Evolutionary conservation across 92 coral and sea anemone species (phyloP).

Genomic region (Porites cylindrica): DNA sequence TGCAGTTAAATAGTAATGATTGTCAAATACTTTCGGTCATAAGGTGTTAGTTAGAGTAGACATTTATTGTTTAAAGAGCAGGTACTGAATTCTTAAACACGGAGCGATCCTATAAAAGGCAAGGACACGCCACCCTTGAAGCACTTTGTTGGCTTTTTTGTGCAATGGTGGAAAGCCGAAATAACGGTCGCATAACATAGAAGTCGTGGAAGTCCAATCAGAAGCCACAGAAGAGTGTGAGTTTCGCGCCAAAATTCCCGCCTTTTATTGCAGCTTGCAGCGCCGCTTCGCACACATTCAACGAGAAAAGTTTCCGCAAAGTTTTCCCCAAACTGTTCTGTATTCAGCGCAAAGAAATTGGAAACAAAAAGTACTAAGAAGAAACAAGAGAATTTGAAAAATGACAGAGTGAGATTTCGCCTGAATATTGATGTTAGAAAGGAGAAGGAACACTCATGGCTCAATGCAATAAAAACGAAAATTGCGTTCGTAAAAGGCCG

Average conservation of each 20-base stretch:
- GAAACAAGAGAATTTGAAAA: slow-evolving; percentile 5
- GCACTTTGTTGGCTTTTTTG: background rate
- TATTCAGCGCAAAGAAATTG: slow-evolving; percentile 7
- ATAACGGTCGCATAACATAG: slow-evolving; percentile 5
- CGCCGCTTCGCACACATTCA: no score
- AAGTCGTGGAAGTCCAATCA: background rate
- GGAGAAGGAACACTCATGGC: slow-evolving; percentile 5
- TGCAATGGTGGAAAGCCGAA: slow-evolving; percentile 4
- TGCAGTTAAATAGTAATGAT: no score
- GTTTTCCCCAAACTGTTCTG: background rate
- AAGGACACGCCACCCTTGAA: background rate
- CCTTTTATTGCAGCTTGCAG: no score
- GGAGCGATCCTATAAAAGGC: slow-evolving; percentile 7
- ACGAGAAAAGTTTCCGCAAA: background rate
- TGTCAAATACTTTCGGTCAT: no score
- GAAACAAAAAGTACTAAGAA: slow-evolving; percentile 4
- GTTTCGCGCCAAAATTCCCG: no score
- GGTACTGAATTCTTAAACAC: background rate
- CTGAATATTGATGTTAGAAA: slow-evolving; percentile 11
- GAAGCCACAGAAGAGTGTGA: no score
- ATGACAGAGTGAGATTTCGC: slow-evolving; percentile 9
- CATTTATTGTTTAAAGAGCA: no score
- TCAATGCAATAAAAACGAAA: background rate
- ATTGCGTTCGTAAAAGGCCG: background rate
- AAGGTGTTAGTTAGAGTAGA: no score